Conservation (phyloP, 2,113 vertebrate species). For the Beaufortia kweichowensis region DNA sequence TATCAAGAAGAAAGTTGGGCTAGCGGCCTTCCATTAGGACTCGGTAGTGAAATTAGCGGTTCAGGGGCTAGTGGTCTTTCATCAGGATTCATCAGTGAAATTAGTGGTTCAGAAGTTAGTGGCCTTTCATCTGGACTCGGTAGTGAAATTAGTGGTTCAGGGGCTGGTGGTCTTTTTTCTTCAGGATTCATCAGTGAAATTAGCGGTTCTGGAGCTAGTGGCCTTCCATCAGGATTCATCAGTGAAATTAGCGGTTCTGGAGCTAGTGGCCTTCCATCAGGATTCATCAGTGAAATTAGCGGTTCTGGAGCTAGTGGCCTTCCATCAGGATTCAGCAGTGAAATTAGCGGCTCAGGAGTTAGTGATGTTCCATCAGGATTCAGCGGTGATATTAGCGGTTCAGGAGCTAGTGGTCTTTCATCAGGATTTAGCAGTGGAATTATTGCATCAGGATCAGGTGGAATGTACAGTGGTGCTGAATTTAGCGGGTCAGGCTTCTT, state of each 20-base stretch:
- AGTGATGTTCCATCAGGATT: slow-evolving; percentile 63
- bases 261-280: slow-evolving; percentile 66
- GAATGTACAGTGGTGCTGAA: slow-evolving; percentile 7
- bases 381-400: background rate
- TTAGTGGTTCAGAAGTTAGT: slow-evolving; percentile 19
- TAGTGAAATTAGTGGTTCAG: slow-evolving; percentile 61
- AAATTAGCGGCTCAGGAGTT: slow-evolving; percentile 63
- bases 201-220: slow-evolving; percentile 17
- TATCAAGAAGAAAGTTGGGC: slow-evolving; percentile 33
- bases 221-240: slow-evolving; percentile 57
- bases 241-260: slow-evolving; percentile 67
- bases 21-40: slow-evolving; percentile 56
- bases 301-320: slow-evolving; percentile 32
- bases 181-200: background rate
- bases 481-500: slow-evolving; percentile 45
- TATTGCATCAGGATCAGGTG: slow-evolving; percentile 57
- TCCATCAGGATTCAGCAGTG: slow-evolving; percentile 62
- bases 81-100: background rate
- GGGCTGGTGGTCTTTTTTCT: slow-evolving; percentile 71
- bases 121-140: slow-evolving; percentile 57
- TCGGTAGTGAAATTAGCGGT: slow-evolving; percentile 55
- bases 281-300: background rate
- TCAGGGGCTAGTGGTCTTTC: slow-evolving; percentile 73
- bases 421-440: slow-evolving; percentile 23
- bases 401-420: too few relatives aligned